phyloP scores from a whole-genome alignment of 2,888 invertebrate species.

The Cecidostiba fungosa region DNA sequence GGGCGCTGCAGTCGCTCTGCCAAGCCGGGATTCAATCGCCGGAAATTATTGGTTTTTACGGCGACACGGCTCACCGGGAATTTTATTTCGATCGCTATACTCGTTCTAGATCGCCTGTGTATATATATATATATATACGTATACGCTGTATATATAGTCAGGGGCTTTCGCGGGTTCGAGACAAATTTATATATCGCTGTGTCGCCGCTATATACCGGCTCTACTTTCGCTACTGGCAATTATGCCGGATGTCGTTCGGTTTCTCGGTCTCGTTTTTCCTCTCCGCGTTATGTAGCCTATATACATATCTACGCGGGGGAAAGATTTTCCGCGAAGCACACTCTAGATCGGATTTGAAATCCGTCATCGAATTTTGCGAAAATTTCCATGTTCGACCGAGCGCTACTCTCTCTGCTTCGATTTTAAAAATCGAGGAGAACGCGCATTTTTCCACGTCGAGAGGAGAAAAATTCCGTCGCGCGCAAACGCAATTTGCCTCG shows the following conservation, averaged over 20 bases:
- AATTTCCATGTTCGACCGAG: background rate
- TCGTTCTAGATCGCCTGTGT: too few species aligned
- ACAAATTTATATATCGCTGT: background rate
- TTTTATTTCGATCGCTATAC: constrained; percentile 18
- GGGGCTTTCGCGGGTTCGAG: background rate
- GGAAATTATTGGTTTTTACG: constrained; percentile 45
- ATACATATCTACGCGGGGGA: background rate
- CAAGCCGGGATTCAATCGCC: constrained; percentile 53
- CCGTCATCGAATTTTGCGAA: background rate
- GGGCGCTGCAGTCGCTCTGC: constrained; percentile 28
- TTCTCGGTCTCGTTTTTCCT: background rate
- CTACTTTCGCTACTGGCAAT: background rate
- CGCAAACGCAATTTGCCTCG: background rate
- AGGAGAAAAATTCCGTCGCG: constrained; percentile 13
- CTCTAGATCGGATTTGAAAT: background rate
- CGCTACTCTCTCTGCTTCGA: background rate
- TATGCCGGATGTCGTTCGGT: background rate
- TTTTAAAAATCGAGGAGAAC: background rate
- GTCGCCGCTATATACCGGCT: background rate
- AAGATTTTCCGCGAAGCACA: background rate
- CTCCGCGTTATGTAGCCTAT: background rate
- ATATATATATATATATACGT: too few species aligned
- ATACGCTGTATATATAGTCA: background rate
- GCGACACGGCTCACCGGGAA: constrained; percentile 21
- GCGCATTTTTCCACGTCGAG: background rate